Conservation (phyloP, 2,888 invertebrate genomes). For the Sarcophaga caerulescens region DNA sequence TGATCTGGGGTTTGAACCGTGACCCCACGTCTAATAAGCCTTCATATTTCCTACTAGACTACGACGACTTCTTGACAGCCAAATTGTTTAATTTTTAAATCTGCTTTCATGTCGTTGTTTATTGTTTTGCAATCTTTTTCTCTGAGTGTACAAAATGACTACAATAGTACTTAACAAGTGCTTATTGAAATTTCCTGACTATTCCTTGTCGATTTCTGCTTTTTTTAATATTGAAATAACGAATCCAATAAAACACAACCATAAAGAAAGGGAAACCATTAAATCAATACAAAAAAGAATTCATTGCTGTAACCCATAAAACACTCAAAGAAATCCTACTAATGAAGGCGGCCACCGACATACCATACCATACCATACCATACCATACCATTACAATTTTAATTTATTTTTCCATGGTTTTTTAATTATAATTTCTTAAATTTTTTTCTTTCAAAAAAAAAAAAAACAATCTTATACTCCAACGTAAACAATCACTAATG, state of each 20-base stretch:
- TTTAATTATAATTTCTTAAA: constrained; percentile 13
- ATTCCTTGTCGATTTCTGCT: constrained; percentile 15
- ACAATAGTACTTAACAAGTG: constrained; percentile 24
- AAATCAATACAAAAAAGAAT: constrained; percentile 22
- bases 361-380: constrained; percentile 13
- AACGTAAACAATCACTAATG: neutral
- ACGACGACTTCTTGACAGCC: no score
- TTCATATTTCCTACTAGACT: no score
- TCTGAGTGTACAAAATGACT: constrained; percentile 7
- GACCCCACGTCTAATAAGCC: no score
- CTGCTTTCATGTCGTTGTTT: no score
- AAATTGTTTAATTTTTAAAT: no score
- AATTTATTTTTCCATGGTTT: constrained; percentile 38
- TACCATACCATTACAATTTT: constrained; percentile 14
- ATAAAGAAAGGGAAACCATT: constrained; percentile 50
- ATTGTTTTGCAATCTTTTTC: neutral
- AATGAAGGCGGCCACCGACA: constrained; percentile 17
- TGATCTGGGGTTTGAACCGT: no score
- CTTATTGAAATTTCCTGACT: constrained; percentile 48
- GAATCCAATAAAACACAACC: neutral
- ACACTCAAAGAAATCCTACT: constrained; percentile 41
- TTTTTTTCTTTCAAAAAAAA: neutral
- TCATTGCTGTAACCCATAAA: constrained; percentile 30
- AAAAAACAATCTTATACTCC: constrained; percentile 11
- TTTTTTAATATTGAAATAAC: neutral